Evolutionary conservation across 2,888 invertebrate genomes (phyloP).

Genomic region (Diaperis boleti): DNA sequence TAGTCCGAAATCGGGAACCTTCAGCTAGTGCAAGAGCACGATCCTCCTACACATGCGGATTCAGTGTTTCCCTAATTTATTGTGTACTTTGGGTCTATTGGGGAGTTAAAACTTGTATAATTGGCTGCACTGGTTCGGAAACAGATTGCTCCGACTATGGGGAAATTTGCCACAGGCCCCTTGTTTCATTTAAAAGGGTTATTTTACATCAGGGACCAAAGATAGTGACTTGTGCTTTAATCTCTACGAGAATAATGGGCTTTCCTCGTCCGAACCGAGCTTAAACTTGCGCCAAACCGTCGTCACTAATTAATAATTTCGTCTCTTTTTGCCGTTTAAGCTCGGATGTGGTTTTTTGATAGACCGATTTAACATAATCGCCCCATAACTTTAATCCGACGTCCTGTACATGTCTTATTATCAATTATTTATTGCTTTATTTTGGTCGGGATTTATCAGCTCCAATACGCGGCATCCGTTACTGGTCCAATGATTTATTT

Average conservation of each 20-base stretch:
- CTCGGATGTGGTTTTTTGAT: not conserved
- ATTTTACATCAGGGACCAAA: constrained; percentile 57
- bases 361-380: constrained; percentile 11
- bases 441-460: constrained; percentile 39
- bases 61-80: constrained; percentile 53
- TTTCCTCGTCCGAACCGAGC: constrained; percentile 46
- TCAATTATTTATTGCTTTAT: constrained; percentile 42
- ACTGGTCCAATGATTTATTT: constrained; percentile 39
- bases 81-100: constrained; percentile 57
- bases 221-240: constrained; percentile 52
- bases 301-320: constrained; percentile 31
- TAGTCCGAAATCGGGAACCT: constrained; percentile 18
- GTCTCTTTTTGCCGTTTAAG: not conserved
- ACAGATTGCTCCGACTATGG: constrained; percentile 59
- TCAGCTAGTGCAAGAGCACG: constrained; percentile 21
- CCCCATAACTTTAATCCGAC: constrained; percentile 32
- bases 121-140: constrained; percentile 63
- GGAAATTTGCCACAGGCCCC: constrained; percentile 57
- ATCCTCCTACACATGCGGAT: constrained; percentile 43
- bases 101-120: constrained; percentile 62
- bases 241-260: constrained; percentile 50
- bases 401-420: constrained; percentile 38
- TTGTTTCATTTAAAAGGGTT: constrained; percentile 60
- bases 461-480: constrained; percentile 28
- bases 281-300: constrained; percentile 29